Evolutionary conservation across 2,113 vertebrate genomes (phyloP).

Genomic region (Gallinago jamesoni): DNA sequence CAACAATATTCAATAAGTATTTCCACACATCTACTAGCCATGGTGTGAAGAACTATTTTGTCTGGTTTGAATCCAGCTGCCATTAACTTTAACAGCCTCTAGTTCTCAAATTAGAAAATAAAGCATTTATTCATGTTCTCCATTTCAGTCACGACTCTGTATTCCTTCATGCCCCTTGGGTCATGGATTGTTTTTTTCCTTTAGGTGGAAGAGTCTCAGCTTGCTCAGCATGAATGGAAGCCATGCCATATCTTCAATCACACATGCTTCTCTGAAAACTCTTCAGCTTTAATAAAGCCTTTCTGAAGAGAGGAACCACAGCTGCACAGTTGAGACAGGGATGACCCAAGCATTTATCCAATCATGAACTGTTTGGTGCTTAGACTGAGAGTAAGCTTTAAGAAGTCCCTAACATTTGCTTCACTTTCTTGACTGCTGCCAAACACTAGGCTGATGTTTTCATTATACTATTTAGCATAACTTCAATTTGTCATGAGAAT

Average conservation of each 20-base stretch:
- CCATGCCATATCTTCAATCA: neutral
- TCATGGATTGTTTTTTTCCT: neutral
- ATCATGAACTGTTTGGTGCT: neutral
- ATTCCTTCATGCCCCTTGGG: neutral
- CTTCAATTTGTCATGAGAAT: neutral
- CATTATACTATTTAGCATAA: neutral
- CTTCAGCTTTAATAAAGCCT: neutral
- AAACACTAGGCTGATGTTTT: neutral
- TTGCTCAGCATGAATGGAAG: neutral
- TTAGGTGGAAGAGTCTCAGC: neutral
- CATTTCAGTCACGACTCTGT: neutral
- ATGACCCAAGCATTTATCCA: neutral
- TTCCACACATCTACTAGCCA: neutral
- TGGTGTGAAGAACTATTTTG: neutral
- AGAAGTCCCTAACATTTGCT: neutral
- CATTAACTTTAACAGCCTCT: neutral
- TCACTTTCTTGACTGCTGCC: neutral
- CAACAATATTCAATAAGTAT: neutral
- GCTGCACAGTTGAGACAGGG: accelerated
- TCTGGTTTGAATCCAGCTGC: neutral
- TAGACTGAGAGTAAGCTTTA: neutral
- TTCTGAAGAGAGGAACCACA: neutral
- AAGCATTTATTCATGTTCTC: neutral
- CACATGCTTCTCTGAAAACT: neutral
- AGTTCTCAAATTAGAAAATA: neutral